Evolutionary conservation across 1,140 invertebrate genomes (phyloP).

Genomic region (Maconellicoccus hirsutus): DNA sequence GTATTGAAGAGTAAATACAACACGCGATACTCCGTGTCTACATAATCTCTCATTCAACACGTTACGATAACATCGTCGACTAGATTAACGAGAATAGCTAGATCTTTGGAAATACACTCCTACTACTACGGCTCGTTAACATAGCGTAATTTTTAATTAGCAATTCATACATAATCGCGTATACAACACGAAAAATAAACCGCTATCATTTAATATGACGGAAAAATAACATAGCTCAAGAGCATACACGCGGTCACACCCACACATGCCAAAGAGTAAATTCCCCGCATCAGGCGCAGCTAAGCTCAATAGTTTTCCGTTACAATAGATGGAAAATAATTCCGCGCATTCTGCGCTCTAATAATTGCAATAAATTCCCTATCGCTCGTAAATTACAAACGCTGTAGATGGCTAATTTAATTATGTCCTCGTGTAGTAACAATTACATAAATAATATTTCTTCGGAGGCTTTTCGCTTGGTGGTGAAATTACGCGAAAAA

Average conservation of each 20-base stretch:
- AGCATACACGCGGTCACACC: neutral
- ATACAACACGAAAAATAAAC: too few relatives aligned
- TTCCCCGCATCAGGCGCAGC: too few relatives aligned
- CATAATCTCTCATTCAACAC: neutral
- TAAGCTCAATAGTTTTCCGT: neutral
- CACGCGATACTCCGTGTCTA: neutral
- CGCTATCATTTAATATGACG: too few relatives aligned
- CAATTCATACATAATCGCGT: too few relatives aligned
- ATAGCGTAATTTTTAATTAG: too few relatives aligned
- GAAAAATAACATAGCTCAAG: too few relatives aligned
- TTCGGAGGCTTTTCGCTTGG: too few relatives aligned
- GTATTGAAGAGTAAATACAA: neutral
- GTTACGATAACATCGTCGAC: neutral
- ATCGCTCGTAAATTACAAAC: neutral
- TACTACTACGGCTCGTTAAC: too few relatives aligned
- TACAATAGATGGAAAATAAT: neutral
- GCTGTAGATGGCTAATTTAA: neutral
- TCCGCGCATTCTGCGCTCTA: neutral
- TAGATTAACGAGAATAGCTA: too few relatives aligned
- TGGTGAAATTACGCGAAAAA: too few relatives aligned
- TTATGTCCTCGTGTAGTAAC: neutral
- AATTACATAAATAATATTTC: neutral
- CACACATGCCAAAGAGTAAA: neutral
- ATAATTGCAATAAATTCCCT: neutral
- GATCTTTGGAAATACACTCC: too few relatives aligned